Conservation (phyloP, 2,888 invertebrate species). For the Plebejus melissa region DNA sequence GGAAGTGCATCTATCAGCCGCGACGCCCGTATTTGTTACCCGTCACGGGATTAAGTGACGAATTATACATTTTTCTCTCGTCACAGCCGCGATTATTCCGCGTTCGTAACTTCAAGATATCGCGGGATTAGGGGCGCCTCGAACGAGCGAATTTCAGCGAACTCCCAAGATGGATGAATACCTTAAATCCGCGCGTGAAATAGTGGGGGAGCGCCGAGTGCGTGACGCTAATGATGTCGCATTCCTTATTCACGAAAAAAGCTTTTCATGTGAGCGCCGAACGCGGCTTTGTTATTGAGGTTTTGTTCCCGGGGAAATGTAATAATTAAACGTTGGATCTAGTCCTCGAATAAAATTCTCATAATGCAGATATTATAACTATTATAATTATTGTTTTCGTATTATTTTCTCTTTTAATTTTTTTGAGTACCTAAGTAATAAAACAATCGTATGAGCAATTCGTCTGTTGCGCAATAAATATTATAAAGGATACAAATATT, state of each 20-base stretch:
- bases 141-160: constrained; percentile 67
- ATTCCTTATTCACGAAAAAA: constrained; percentile 33
- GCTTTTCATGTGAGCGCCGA: constrained; percentile 26
- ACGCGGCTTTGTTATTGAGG: neutral
- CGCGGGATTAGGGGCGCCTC: constrained; percentile 71
- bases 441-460: neutral
- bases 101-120: constrained; percentile 73
- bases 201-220: constrained; percentile 55
- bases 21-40: constrained; percentile 67
- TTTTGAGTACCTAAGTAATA: neutral
- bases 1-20: constrained; percentile 52
- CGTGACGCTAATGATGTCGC: constrained; percentile 50
- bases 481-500: neutral
- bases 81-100: constrained; percentile 70
- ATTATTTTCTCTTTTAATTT: neutral
- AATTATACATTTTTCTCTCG: constrained; percentile 72
- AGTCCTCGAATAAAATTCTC: neutral
- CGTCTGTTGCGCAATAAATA: neutral
- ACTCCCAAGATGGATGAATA: constrained; percentile 71
- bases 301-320: constrained; percentile 20
- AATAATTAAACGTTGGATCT: constrained; percentile 13
- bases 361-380: neutral
- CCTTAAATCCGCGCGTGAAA: constrained; percentile 66
- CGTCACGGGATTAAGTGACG: constrained; percentile 67
- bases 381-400: neutral